Conservation (phyloP, 1,140 invertebrate species). For the Pogonomyrmex barbatus region DNA sequence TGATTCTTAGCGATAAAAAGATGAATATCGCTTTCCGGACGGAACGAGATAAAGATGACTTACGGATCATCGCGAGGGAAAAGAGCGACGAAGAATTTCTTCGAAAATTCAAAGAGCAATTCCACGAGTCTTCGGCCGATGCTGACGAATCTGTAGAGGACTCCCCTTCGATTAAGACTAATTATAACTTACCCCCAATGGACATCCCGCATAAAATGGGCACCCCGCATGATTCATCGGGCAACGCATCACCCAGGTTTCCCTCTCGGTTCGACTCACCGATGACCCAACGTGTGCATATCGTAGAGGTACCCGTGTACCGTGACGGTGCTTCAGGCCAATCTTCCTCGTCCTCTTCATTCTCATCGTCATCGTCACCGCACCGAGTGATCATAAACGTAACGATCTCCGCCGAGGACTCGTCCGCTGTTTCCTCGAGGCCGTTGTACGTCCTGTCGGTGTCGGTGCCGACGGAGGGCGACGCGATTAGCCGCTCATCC, state of each 20-base stretch:
- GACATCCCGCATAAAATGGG: conserved; percentile 44
- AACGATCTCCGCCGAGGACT: conserved; percentile 89
- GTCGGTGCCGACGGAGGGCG: conserved; percentile 89
- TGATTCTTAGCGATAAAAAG: conserved; percentile 40
- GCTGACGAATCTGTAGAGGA: conserved; percentile 32
- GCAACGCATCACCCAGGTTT: conserved; percentile 9
- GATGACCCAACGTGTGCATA: conserved; percentile 56
- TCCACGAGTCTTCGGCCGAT: conserved; percentile 55
- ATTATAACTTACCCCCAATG: neutral
- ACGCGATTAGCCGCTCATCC: conserved; percentile 74
- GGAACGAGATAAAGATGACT: conserved; percentile 67
- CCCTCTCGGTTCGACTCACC: conserved; percentile 26
- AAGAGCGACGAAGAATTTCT: conserved; percentile 80
- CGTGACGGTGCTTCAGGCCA: neutral
- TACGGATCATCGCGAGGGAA: conserved; percentile 76
- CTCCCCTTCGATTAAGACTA: neutral
- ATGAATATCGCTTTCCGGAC: conserved; percentile 12
- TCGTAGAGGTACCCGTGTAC: conserved; percentile 71
- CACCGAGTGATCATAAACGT: conserved; percentile 90
- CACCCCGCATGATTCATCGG: conserved; percentile 43
- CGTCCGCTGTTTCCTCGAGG: conserved; percentile 84
- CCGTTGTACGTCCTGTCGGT: conserved; percentile 91
- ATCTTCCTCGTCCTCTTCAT: conserved; percentile 23
- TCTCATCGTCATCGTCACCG: conserved; percentile 44
- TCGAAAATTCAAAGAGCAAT: conserved; percentile 78